phyloP scores from a whole-genome alignment of 2,888 invertebrate genomes.

The Mesochorus sp. region DNA sequence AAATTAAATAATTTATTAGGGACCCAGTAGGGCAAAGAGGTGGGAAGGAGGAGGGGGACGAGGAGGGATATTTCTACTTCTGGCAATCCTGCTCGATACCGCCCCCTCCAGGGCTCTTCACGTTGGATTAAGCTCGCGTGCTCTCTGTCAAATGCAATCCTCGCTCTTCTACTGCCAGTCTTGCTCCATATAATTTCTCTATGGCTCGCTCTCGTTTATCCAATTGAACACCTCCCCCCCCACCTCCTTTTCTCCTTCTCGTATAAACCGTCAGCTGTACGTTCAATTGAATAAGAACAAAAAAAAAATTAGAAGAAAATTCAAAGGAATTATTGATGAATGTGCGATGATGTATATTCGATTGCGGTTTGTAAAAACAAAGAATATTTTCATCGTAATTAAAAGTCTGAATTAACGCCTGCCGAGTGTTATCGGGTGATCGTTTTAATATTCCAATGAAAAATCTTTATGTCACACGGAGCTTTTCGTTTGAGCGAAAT shows the following conservation, averaged over 20 bases:
- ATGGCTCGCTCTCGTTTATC: slow-evolving; percentile 4
- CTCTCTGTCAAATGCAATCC: slow-evolving; percentile 60
- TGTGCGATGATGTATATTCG: not conserved
- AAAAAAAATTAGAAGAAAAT: not conserved
- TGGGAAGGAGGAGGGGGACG: not conserved
- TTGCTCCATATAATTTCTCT: slow-evolving; percentile 31
- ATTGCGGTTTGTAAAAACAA: too few species aligned
- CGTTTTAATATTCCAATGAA: too few species aligned
- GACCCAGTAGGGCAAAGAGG: slow-evolving; percentile 43
- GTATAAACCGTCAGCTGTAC: not conserved
- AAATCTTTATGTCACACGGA: too few species aligned
- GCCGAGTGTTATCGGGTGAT: too few species aligned
- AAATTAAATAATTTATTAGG: slow-evolving; percentile 75
- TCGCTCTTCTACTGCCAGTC: slow-evolving; percentile 35
- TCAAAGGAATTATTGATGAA: not conserved
- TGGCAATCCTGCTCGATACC: slow-evolving; percentile 42
- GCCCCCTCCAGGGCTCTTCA: slow-evolving; percentile 30
- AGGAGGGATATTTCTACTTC: slow-evolving; percentile 56
- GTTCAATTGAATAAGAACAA: not conserved
- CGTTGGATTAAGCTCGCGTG: slow-evolving; percentile 58
- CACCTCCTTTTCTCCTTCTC: not conserved
- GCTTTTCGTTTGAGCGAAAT: too few species aligned
- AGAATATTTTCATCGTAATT: too few species aligned
- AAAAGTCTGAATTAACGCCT: too few species aligned
- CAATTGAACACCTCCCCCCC: not conserved